Base-by-base conservation (phyloP, 2,113 vertebrate genomes). In the Cephalopterus ornatus region DNA sequence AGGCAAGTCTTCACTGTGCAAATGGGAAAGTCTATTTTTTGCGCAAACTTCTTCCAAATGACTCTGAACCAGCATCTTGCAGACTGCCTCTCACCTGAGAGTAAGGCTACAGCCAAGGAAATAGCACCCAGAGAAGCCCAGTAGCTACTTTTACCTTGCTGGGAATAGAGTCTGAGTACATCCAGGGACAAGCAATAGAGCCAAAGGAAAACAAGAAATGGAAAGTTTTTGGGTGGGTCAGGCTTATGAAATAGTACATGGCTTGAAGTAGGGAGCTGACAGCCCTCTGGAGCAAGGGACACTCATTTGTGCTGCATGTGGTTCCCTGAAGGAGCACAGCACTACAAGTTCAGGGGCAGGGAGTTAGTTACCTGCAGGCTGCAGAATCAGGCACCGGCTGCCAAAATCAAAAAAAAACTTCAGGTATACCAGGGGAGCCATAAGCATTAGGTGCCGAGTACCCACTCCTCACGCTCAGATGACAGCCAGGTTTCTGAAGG, bases 221-320 rank as follows among this genome's bases (percentile, higher is more conserved):
- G 41, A 70, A 78, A 83, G 12, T 2, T 74, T 88, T 88, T 5
- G 65, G 32, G 61, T 3, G 5, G 5, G 55, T 52, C 50, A 74
- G 37, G 41, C 32, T 84, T 39, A 73, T 55, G 65, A 91, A 65
- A 26, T 71, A 16, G 59, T 19, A 14, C 6, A 24, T 11, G 44
- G 20, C 26, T 92, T 28, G 27, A 75, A 39, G 19, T 14, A 24
- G 75, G 71, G 76, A 67, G 46, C 62, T 55, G 44, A 42, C 19
- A 55, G 42, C 14, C 3, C n/a, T 44, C 39, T 53, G 83, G 52
- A 42, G 42, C 52, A 88, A 59, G 18, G 20, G 17, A 71, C 1
- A 0, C 1, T 3, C 0, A 5, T 78, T 47, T 52, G 12, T 0
- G 2, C 37, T 0, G 1, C 19, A 42, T 1, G 0, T 32, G 26